Percentiles rank a stretch among this genome's conserved stretches.
phyloP scores from a whole-genome alignment of 37 sponge, comb jelly and placozoan genomes.

The Cladorhizidae sp. region DNA sequence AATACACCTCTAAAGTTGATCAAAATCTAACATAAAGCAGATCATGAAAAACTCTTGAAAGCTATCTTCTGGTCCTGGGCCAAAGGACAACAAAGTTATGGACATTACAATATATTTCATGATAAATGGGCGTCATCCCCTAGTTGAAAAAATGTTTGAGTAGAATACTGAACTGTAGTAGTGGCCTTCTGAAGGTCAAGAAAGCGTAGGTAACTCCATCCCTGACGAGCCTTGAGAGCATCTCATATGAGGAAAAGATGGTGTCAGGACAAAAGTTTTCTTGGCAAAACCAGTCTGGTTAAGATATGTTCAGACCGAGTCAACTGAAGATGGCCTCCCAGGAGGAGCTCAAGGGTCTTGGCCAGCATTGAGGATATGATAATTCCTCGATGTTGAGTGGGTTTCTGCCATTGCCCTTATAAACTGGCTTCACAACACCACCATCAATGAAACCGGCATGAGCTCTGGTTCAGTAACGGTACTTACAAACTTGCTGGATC shows the following conservation, averaged over 20 bases:
- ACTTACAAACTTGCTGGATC: no score
- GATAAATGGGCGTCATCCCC: no score
- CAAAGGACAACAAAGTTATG: no score
- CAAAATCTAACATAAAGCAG: no score
- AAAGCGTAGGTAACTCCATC: neutral
- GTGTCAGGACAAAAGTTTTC: neutral
- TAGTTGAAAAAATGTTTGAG: neutral
- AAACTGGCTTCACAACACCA: neutral
- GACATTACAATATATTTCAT: no score
- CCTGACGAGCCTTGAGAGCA: neutral
- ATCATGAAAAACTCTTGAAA: no score
- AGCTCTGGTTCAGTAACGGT: no score
- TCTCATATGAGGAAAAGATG: neutral
- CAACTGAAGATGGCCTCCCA: neutral
- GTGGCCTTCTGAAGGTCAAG: neutral
- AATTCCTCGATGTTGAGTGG: neutral
- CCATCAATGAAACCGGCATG: no score
- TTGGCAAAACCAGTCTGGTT: neutral
- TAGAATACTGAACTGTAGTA: neutral
- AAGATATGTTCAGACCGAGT: neutral
- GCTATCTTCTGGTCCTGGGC: no score
- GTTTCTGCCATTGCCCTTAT: neutral
- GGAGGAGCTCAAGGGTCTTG: neutral
- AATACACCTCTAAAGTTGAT: no score
- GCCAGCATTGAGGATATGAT: neutral